A percentile compares a stretch with the other conserved stretches of the same genome.
phyloP scores from a whole-genome alignment of 2,888 invertebrate species.

The Xestia ashworthii region DNA sequence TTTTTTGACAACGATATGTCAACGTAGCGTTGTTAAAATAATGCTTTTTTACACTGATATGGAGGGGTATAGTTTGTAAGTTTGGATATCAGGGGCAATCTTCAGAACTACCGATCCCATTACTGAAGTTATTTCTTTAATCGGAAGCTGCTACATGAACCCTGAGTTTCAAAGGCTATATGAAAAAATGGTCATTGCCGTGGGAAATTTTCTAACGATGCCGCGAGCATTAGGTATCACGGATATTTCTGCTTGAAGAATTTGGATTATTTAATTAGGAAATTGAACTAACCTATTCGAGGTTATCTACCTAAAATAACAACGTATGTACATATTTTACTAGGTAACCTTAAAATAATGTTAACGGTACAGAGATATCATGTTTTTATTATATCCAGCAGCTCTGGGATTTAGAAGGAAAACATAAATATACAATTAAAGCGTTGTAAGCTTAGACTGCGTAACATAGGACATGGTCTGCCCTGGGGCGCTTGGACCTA shows the following conservation, averaged over 20 bases:
- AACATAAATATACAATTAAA: conserved; percentile 46
- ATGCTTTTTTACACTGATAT: background rate
- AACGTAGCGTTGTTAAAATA: background rate
- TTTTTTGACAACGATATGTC: conserved; percentile 34
- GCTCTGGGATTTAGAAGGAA: conserved; percentile 17
- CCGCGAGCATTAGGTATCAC: background rate
- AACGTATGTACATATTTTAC: conserved; percentile 3
- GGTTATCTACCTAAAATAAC: background rate
- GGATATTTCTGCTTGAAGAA: background rate
- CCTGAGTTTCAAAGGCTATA: background rate
- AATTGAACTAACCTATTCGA: background rate
- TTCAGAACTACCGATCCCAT: background rate
- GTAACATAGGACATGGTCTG: conserved; percentile 18
- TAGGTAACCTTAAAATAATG: conserved; percentile 16
- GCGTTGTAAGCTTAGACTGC: conserved; percentile 7
- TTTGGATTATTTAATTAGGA: background rate
- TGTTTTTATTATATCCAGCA: conserved; percentile 36
- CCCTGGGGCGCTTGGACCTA: conserved; percentile 4
- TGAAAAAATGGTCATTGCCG: background rate
- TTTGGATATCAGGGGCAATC: background rate
- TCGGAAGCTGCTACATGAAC: background rate
- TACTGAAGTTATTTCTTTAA: background rate
- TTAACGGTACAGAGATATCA: conserved; percentile 18
- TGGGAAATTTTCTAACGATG: background rate
- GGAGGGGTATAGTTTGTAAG: background rate